Evolutionary conservation across 1,140 invertebrate species (phyloP).

Genomic region (Drosophila melanogaster): DNA sequence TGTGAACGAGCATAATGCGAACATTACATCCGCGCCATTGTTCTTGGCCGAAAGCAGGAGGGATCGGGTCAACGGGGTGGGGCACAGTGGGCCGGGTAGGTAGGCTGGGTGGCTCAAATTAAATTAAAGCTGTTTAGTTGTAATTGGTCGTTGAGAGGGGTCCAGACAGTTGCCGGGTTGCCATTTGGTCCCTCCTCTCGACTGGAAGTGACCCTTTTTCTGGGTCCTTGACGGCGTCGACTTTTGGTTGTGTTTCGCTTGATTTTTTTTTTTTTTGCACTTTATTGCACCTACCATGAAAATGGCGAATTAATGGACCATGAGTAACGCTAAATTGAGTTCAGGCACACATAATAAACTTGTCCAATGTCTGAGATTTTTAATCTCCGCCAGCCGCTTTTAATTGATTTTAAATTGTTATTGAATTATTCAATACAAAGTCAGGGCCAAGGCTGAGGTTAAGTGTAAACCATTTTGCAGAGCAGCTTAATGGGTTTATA

Average conservation of each 20-base stretch:
- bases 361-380: conserved; percentile 63
- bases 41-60: conserved; percentile 46
- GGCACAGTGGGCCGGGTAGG: background rate
- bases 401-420: conserved; percentile 54
- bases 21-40: conserved; percentile 83
- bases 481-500: conserved; percentile 31
- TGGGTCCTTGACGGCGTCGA: conserved; percentile 47
- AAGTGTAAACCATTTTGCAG: conserved; percentile 32
- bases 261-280: conserved; percentile 18
- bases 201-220: conserved; percentile 70
- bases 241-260: conserved; percentile 32
- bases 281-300: conserved; percentile 75
- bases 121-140: conserved; percentile 83
- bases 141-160: conserved; percentile 80
- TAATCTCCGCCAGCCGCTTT: conserved; percentile 33
- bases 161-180: conserved; percentile 29
- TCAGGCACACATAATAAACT: conserved; percentile 64
- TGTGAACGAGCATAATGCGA: conserved; percentile 83
- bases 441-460: conserved; percentile 26
- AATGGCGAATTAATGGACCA: conserved; percentile 78
- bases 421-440: conserved; percentile 39
- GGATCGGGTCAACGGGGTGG: conserved; percentile 3
- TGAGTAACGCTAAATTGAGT: conserved; percentile 80
- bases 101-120: conserved; percentile 69
- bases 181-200: conserved; percentile 21